Evolutionary conservation across 1,140 invertebrate genomes (phyloP), one percentile per base, ranked within the genome.

Genomic region (Harlomillsia oculata): DNA sequence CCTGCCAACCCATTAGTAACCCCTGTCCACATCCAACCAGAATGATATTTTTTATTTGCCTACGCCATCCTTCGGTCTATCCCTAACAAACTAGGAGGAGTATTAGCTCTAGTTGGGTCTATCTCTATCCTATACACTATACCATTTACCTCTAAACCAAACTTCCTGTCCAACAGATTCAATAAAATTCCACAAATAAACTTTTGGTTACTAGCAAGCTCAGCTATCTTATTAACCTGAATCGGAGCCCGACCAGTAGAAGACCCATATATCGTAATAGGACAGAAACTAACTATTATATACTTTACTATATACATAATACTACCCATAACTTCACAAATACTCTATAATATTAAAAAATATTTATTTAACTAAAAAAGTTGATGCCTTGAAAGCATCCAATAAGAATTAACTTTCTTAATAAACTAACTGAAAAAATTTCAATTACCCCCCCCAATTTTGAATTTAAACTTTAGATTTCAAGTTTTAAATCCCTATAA

Each of bases 41-140:
- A 84, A 77, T 84, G 79, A 78, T 84, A 84, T 70, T 84, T 84
- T 70, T 71, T 83, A 75, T 84, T 83, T 76, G 80, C 80, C 23
- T 84, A 85, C 69, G 78, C 81, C 20, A 85, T 85, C 74, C 63
- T 84, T 67, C 81, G 80, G 46, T 79, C 80, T 56, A 82, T 85
- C 64, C 80, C 80, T 51, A 83, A 82, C 76, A 84, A 85, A 78
- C 69, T 84, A 75, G 79, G 80, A 60, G 81, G 81, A 60, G 81
- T 83, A 34, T 74, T 83, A 69, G 77, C 77, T n/a, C 67, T 83
- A 72, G 55, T 79, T 48, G 45, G 78, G 69, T 79, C 77, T 65
- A 80, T 82, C 72, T 60, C 76, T 67, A 81, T 82, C 75, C 71
- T 81, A 71, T 64, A 74, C 60, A 73, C 79, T 69, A 16, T 80